These are phyloP conservation scores for Eupelmus urozonus DNA, from an alignment of 2,888 invertebrate genomes.

Conservation along the genomic window DNA sequence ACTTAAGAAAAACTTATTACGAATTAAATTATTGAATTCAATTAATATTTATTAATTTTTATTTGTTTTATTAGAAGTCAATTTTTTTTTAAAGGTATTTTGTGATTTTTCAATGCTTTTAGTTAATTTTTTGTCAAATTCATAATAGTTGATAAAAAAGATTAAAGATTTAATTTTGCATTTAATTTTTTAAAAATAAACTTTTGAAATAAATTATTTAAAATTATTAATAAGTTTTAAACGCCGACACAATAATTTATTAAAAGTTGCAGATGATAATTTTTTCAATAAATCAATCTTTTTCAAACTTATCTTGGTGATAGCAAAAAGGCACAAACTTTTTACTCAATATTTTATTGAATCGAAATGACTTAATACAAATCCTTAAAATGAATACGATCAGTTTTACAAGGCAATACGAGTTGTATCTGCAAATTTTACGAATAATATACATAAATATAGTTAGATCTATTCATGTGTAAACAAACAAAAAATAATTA, in stretches of 20 bases:
- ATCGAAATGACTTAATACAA: neutral
- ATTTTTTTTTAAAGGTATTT: no score
- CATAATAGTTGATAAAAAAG: no score
- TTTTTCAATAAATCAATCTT: slow-evolving; percentile 10
- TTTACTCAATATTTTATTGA: neutral
- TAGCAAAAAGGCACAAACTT: slow-evolving; percentile 19
- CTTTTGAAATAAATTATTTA: neutral
- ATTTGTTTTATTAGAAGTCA: no score
- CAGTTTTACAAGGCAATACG: neutral
- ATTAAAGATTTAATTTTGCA: no score
- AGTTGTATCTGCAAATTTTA: neutral
- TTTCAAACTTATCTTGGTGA: no score
- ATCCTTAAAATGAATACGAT: neutral
- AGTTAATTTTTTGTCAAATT: no score
- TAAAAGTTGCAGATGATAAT: slow-evolving; percentile 35
- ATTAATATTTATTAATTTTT: no score
- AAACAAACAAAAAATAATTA: neutral
- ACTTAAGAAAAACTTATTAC: neutral
- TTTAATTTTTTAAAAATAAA: no score
- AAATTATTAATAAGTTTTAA: slow-evolving; percentile 6
- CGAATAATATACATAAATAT: no score
- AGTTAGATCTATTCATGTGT: neutral
- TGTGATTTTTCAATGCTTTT: no score
- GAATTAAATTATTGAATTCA: no score
- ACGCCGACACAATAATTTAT: slow-evolving; percentile 6